phyloP scores from a whole-genome alignment of 2,113 vertebrate genomes.

The Mesitornis unicolor region DNA sequence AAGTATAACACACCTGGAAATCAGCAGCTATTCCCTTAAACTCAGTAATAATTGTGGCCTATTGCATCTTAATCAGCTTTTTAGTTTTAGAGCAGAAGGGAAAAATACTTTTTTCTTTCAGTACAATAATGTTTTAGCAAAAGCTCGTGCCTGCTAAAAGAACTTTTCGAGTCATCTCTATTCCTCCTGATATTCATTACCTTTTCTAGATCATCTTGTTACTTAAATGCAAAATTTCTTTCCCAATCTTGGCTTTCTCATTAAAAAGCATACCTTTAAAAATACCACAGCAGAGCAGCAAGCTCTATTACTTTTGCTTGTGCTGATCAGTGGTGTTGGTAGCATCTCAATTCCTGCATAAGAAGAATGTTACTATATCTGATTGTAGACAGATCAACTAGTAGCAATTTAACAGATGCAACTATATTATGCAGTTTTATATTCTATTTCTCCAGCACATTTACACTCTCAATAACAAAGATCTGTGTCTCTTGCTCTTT shows the following conservation, averaged over 20 bases:
- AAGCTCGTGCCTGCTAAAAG: neutral
- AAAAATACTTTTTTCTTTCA: neutral
- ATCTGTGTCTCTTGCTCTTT: conserved; percentile 9
- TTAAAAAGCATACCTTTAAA: neutral
- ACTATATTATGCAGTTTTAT: neutral
- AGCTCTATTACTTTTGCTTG: neutral
- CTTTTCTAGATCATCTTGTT: neutral
- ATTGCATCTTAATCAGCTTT: neutral
- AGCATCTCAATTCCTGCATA: neutral
- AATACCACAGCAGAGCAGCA: neutral
- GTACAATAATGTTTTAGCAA: neutral
- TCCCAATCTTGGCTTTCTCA: neutral
- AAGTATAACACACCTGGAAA: neutral
- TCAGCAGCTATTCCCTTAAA: neutral
- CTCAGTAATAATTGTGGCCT: neutral
- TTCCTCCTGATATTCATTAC: neutral
- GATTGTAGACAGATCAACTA: neutral
- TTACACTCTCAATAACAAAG: conserved; percentile 8
- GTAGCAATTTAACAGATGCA: neutral
- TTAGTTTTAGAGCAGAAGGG: neutral
- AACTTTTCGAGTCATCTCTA: neutral
- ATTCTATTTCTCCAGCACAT: neutral
- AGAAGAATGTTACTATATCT: neutral
- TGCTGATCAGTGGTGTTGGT: neutral
- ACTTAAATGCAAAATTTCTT: neutral